These are phyloP conservation scores for Dione juno DNA, from an alignment of 2,888 invertebrate genomes.

Conservation along the genomic window DNA sequence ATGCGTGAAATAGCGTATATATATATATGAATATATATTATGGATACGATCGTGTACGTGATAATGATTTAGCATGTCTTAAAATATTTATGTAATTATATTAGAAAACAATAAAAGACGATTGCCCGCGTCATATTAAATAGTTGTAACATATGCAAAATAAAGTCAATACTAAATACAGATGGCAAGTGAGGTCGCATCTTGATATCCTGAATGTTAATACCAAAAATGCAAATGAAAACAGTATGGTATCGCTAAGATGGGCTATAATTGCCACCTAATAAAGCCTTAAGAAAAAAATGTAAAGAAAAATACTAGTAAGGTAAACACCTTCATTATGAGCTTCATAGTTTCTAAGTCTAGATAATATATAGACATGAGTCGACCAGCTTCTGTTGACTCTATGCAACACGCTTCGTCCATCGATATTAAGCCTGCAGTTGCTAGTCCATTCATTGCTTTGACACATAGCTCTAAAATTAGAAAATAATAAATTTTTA, in stretches of 20 bases:
- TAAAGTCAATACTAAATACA: constrained; percentile 13
- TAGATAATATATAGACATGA: constrained; percentile 89
- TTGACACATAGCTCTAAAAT: constrained; percentile 87
- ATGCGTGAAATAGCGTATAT: neutral
- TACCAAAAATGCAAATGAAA: constrained; percentile 11
- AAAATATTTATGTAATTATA: too few relatives aligned
- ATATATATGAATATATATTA: too few relatives aligned
- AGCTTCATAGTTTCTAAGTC: constrained; percentile 90
- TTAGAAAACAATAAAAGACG: too few relatives aligned
- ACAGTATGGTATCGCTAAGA: constrained; percentile 9
- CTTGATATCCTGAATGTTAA: constrained; percentile 23
- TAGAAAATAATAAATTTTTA: too few relatives aligned
- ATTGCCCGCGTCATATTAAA: neutral
- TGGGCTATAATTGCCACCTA: constrained; percentile 15
- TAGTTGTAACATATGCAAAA: constrained; percentile 22
- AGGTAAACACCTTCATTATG: constrained; percentile 83
- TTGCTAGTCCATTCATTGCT: constrained; percentile 87
- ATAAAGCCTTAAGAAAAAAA: constrained; percentile 14
- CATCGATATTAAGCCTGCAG: constrained; percentile 85
- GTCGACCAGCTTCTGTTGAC: constrained; percentile 85
- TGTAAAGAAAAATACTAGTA: constrained; percentile 8
- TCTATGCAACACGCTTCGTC: constrained; percentile 81
- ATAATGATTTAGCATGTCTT: too few relatives aligned
- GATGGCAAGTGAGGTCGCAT: constrained; percentile 14
- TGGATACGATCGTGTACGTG: too few relatives aligned